Conservation (phyloP, 1,140 invertebrate species). For the Drosophila tristis region DNA sequence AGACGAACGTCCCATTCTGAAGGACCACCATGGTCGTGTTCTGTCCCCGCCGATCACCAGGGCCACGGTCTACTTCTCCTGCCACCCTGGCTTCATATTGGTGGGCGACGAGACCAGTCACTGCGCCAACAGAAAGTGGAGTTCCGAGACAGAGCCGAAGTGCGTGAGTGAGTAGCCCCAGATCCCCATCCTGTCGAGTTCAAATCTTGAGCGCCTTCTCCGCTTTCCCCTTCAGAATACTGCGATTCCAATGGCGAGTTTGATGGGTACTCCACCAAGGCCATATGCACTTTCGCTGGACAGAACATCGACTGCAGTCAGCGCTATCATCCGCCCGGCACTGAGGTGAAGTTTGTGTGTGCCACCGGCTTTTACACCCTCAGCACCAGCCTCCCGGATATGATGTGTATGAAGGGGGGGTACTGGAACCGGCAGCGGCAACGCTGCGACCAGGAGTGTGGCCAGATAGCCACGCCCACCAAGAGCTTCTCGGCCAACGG, state of each 20-base stretch:
- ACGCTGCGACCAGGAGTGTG: constrained; percentile 62
- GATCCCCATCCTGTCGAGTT: no score
- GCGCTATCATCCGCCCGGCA: constrained; percentile 55
- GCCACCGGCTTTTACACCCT: constrained; percentile 51
- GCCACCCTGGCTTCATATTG: constrained; percentile 35
- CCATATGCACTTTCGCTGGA: constrained; percentile 44
- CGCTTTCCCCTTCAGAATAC: constrained; percentile 38
- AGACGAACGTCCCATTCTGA: constrained; percentile 49
- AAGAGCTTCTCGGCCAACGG: constrained; percentile 55
- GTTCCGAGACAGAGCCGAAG: constrained; percentile 41
- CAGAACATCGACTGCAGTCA: constrained; percentile 42
- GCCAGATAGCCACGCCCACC: constrained; percentile 61
- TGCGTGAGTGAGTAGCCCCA: constrained; percentile 64
- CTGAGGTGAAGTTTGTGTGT: constrained; percentile 58
- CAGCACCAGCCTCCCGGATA: constrained; percentile 20
- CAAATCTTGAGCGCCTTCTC: neutral
- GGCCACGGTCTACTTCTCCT: constrained; percentile 50
- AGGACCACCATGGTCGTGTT: constrained; percentile 13
- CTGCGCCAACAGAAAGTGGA: constrained; percentile 56
- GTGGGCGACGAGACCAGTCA: constrained; percentile 40
- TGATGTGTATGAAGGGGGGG: constrained; percentile 54
- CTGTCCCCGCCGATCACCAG: constrained; percentile 31
- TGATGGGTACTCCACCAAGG: constrained; percentile 55
- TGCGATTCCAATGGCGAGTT: constrained; percentile 47
- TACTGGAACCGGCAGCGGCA: constrained; percentile 50